Conservation (phyloP, 2,888 invertebrate species). For the Galerucella nymphaeae region DNA sequence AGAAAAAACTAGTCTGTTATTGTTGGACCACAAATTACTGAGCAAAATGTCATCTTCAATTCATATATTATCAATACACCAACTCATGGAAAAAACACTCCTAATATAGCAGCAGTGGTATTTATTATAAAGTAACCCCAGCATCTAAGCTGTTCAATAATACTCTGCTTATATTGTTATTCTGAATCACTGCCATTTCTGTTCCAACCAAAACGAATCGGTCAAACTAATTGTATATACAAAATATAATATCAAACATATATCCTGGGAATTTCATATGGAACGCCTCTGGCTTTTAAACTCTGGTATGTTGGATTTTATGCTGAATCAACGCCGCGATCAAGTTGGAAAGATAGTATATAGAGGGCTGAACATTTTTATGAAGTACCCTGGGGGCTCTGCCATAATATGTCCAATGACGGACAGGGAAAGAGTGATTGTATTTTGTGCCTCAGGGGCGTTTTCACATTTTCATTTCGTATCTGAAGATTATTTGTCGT, state of each 20-base stretch:
- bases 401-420: conserved; percentile 28
- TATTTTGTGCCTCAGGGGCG: conserved; percentile 21
- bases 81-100: too few relatives aligned
- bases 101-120: too few relatives aligned
- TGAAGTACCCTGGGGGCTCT: conserved; percentile 20
- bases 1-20: too few relatives aligned
- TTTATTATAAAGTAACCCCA: too few relatives aligned
- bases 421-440: conserved; percentile 30
- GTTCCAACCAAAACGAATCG: too few relatives aligned
- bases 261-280: background rate
- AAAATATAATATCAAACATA: background rate
- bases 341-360: conserved; percentile 11
- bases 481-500: conserved; percentile 23
- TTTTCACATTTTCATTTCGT: conserved; percentile 21
- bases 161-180: too few relatives aligned
- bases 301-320: conserved; percentile 9
- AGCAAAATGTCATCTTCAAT: too few relatives aligned
- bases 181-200: too few relatives aligned
- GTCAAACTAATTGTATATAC: background rate
- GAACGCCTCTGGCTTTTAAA: background rate
- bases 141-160: too few relatives aligned
- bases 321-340: conserved; percentile 20
- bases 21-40: too few relatives aligned
- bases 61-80: too few relatives aligned
- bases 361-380: conserved; percentile 17